These are phyloP conservation scores for Coleophora flavipennella DNA, from an alignment of 2,888 invertebrate species.

Conservation along the genomic window DNA sequence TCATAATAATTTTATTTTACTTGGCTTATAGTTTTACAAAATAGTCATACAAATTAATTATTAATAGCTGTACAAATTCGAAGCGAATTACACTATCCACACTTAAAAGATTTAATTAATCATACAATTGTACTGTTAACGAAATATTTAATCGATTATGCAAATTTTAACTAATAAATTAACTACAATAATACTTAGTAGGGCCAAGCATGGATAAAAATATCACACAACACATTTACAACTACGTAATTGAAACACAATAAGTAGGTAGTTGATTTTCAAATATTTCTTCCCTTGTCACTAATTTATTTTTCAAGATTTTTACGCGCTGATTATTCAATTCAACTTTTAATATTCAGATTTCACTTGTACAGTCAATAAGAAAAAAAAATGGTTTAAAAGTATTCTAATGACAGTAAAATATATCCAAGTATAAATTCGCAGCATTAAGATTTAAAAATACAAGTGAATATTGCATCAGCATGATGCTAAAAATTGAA, in stretches of 20 bases:
- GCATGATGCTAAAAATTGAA: conserved; percentile 4
- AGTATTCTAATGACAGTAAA: no score
- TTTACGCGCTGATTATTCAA: no score
- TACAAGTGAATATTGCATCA: not conserved
- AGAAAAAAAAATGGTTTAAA: no score
- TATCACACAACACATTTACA: conserved; percentile 14
- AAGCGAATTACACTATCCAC: conserved; percentile 26
- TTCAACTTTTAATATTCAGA: no score
- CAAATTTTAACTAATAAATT: conserved; percentile 13
- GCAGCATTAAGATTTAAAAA: not conserved
- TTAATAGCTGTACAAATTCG: conserved; percentile 55
- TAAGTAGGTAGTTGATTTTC: no score
- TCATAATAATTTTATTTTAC: conserved; percentile 37
- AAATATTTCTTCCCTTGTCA: no score
- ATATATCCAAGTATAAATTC: not conserved
- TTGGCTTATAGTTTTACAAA: conserved; percentile 58
- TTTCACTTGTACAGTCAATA: no score
- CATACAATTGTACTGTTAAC: conserved; percentile 7
- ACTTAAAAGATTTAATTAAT: no score
- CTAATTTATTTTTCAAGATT: no score
- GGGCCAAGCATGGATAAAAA: conserved; percentile 11
- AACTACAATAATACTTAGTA: conserved; percentile 16
- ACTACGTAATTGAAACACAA: conserved; percentile 6
- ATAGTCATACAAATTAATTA: conserved; percentile 64
- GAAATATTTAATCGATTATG: conserved; percentile 8